A percentile compares a stretch with the other conserved stretches of the same genome.
These are phyloP conservation scores for Drepana falcataria DNA, from an alignment of 2,888 invertebrate species.

Conservation along the genomic window DNA sequence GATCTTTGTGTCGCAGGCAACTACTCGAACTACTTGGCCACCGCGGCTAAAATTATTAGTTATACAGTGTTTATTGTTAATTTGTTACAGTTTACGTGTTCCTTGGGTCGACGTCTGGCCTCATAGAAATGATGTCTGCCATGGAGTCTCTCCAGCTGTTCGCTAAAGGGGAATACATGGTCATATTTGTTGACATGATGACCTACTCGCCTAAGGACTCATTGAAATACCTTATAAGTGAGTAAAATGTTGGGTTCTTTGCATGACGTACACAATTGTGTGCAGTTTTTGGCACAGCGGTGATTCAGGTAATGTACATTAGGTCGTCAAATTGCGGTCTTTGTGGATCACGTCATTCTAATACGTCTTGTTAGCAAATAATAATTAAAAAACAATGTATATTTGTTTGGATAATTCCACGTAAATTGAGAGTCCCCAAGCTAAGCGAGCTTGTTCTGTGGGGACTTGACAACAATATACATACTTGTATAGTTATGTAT, in stretches of 20 bases:
- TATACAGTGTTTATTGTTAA: background rate
- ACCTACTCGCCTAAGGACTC: conserved; percentile 87
- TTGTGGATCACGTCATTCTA: too few relatives aligned
- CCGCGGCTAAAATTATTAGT: too few relatives aligned
- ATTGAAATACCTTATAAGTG: conserved; percentile 89
- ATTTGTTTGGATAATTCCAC: too few relatives aligned
- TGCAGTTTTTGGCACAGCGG: background rate
- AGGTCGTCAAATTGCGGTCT: background rate
- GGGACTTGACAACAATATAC: too few relatives aligned
- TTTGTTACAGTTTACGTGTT: conserved; percentile 93
- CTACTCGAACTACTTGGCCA: too few relatives aligned
- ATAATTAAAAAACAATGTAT: too few relatives aligned
- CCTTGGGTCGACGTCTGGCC: conserved; percentile 89
- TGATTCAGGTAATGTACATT: background rate
- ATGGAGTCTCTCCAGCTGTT: conserved; percentile 94
- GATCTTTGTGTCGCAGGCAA: too few relatives aligned
- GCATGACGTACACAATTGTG: background rate
- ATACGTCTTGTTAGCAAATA: too few relatives aligned
- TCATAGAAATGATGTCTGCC: conserved; percentile 93
- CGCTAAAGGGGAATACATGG: conserved; percentile 95
- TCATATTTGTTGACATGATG: conserved; percentile 96
- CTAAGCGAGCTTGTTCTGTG: too few relatives aligned
- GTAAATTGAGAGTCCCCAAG: too few relatives aligned
- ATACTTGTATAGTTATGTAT: too few relatives aligned
- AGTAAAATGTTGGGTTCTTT: conserved; percentile 46